These are phyloP conservation scores for Buteo buteo DNA, from an alignment of 2,113 vertebrate species.

Conservation along the genomic window DNA sequence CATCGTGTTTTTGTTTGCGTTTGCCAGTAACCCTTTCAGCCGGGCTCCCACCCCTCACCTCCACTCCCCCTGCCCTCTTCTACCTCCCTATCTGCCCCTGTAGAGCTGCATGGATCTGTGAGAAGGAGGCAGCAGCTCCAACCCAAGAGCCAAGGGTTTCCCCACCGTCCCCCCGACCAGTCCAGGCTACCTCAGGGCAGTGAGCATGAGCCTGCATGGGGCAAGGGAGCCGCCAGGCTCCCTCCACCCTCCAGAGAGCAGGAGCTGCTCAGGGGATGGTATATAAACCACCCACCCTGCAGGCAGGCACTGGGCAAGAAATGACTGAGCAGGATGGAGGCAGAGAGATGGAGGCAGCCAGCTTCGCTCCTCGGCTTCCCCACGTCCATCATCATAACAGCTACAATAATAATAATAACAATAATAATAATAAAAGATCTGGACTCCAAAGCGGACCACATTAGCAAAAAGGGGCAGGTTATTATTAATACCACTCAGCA, in stretches of 20 bases:
- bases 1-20: constrained; percentile 75
- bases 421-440: background rate
- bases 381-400: background rate
- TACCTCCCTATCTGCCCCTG: background rate
- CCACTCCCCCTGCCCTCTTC: background rate
- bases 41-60: constrained; percentile 2
- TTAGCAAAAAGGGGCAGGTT: constrained; percentile 2
- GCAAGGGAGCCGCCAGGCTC: rapidly evolving
- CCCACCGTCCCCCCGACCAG: rapidly evolving
- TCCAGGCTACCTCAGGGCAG: background rate
- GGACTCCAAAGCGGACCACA: background rate
- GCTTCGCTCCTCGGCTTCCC: background rate
- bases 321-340: background rate
- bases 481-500: constrained; percentile 27
- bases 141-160: background rate
- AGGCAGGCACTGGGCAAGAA: background rate
- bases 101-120: background rate
- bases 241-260: background rate
- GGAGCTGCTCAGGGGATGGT: background rate
- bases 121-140: background rate
- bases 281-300: background rate
- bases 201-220: background rate
- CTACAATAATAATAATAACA: background rate
- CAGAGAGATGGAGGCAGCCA: background rate
- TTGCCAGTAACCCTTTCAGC: constrained; percentile 67